Conservation (phyloP, 1,140 invertebrate genomes). For the Catajapyx aquilonaris region DNA sequence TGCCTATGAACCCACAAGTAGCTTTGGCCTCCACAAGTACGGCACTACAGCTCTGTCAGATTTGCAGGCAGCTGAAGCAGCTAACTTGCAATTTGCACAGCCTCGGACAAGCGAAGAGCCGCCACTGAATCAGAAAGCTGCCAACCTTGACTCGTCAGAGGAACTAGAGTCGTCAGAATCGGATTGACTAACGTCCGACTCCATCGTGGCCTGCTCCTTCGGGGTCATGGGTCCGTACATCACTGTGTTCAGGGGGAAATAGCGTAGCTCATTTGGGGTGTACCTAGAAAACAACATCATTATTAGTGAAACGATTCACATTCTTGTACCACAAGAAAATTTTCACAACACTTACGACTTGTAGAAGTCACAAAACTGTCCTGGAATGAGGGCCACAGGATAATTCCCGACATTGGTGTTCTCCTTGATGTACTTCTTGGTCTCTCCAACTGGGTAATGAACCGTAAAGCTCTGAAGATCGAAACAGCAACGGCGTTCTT, state of each 20-base stretch:
- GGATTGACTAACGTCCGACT: constrained; percentile 19
- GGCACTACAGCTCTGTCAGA: too few relatives aligned
- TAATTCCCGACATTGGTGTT: constrained; percentile 44
- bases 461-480: constrained; percentile 56
- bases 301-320: neutral
- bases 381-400: constrained; percentile 75
- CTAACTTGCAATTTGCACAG: too few relatives aligned
- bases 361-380: constrained; percentile 79
- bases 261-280: constrained; percentile 39
- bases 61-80: too few relatives aligned
- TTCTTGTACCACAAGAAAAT: neutral
- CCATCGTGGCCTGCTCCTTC: constrained; percentile 18
- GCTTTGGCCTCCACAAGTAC: too few relatives aligned
- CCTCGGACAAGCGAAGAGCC: too few relatives aligned
- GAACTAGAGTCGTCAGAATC: constrained; percentile 26
- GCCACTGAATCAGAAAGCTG: too few relatives aligned
- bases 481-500: constrained; percentile 41
- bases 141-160: constrained; percentile 35
- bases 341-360: constrained; percentile 28
- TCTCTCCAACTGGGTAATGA: constrained; percentile 35
- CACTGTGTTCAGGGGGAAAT: constrained; percentile 79
- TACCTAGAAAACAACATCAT: constrained; percentile 30
- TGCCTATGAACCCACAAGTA: too few relatives aligned
- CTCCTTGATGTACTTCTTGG: constrained; percentile 23
- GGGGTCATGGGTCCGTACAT: constrained; percentile 46